Evolutionary conservation across 2,113 vertebrate genomes (phyloP).

Genomic region (Athene noctua): DNA sequence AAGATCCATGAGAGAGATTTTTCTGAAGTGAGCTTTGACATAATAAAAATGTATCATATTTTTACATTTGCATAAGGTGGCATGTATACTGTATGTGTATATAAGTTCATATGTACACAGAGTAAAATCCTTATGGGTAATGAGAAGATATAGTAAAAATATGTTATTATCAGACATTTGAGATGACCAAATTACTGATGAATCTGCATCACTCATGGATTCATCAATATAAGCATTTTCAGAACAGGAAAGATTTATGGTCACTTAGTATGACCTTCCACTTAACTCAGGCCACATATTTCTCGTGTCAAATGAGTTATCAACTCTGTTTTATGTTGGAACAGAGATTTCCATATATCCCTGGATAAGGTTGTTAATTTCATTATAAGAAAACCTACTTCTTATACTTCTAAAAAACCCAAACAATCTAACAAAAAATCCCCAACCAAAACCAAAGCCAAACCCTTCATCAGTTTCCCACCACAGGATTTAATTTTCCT

Average conservation of each 20-base stretch:
- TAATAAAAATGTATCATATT: neutral
- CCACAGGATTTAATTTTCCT: neutral
- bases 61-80: neutral
- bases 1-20: neutral
- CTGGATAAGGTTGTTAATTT: neutral
- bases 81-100: rapidly evolving
- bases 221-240: neutral
- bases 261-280: neutral
- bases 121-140: neutral
- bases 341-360: neutral
- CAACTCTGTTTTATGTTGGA: neutral
- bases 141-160: neutral
- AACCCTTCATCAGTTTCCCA: neutral
- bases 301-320: neutral
- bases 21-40: neutral
- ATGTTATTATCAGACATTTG: neutral
- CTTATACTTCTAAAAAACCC: neutral
- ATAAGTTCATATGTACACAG: neutral
- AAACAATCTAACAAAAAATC: neutral
- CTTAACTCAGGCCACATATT: neutral
- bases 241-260: neutral
- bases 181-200: neutral
- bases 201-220: neutral
- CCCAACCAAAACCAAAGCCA: neutral
- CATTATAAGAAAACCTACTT: neutral